Conservation (phyloP, 2,797 vertebrate species). For the Rhabdomys pumilio region DNA sequence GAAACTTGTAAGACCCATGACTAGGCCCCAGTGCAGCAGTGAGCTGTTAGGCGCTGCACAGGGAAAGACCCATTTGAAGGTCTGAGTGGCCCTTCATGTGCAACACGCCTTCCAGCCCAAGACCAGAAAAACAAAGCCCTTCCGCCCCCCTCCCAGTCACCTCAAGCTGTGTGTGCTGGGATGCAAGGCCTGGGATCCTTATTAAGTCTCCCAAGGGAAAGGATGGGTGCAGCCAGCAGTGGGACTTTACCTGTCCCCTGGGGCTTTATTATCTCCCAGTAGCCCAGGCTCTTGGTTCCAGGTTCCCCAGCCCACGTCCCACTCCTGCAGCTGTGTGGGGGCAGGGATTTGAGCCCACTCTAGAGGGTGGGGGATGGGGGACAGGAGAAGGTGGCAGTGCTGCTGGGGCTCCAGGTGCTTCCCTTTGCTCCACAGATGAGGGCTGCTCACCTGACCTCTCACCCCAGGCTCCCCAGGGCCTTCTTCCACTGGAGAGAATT, state of each 20-base stretch:
- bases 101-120: neutral
- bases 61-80: neutral
- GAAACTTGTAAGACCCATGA: neutral
- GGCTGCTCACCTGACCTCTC: constrained; percentile 65
- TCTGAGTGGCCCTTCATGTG: neutral
- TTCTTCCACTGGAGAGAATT: constrained; percentile 55
- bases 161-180: neutral
- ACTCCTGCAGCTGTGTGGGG: constrained; percentile 9
- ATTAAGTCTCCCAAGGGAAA: constrained; percentile 30
- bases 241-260: constrained; percentile 23
- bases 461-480: constrained; percentile 16
- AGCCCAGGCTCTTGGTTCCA: constrained; percentile 53
- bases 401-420: constrained; percentile 64
- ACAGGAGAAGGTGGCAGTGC: neutral
- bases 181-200: neutral
- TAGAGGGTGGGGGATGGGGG: neutral
- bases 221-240: neutral
- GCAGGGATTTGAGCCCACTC: neutral
- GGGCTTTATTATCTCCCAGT: constrained; percentile 61
- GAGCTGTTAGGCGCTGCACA: neutral
- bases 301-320: constrained; percentile 50
- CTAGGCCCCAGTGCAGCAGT: neutral
- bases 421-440: constrained; percentile 12
- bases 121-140: constrained; percentile 4
- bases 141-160: neutral